A percentile compares a stretch with the other conserved stretches of the same genome.
phyloP scores from a whole-genome alignment of 92 coral and sea anemone genomes.

The Desmophyllum pertusum region DNA sequence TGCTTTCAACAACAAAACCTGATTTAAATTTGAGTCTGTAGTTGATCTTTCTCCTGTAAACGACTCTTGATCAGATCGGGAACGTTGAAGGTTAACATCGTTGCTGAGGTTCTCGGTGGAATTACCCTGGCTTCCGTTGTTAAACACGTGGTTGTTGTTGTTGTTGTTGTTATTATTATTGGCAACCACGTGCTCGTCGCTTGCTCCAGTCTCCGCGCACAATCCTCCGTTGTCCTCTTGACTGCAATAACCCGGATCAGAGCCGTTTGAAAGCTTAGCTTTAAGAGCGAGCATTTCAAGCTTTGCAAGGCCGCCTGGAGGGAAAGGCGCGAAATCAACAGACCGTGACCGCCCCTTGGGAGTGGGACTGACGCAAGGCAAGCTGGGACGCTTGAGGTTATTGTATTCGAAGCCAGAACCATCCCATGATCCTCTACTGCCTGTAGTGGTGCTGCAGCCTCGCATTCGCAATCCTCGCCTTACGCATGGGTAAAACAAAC shows the following conservation, averaged over 20 bases:
- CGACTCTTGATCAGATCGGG: neutral
- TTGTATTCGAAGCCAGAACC: slow-evolving; percentile 42
- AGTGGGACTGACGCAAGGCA: slow-evolving; percentile 38
- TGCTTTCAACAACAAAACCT: neutral
- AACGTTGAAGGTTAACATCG: neutral
- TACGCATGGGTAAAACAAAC: slow-evolving; percentile 67
- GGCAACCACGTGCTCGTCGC: neutral
- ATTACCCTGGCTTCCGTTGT: neutral
- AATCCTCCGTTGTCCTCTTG: slow-evolving; percentile 6
- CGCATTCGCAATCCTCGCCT: slow-evolving; percentile 23
- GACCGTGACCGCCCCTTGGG: slow-evolving; percentile 38
- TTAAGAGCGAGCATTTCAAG: slow-evolving; percentile 16
- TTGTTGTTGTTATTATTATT: neutral
- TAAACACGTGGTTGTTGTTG: neutral
- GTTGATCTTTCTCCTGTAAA: neutral
- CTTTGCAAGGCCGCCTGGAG: neutral
- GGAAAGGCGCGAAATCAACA: slow-evolving; percentile 28
- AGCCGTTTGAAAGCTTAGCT: slow-evolving; percentile 14
- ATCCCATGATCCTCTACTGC: slow-evolving; percentile 75
- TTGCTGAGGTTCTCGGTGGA: neutral
- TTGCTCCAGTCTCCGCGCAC: neutral
- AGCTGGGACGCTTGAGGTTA: slow-evolving; percentile 22
- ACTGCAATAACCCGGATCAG: slow-evolving; percentile 29
- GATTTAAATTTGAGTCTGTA: neutral
- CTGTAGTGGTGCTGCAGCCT: slow-evolving; percentile 50